Evolutionary conservation across 2,113 vertebrate species (phyloP).

Genomic region (Ochotona curzoniae): DNA sequence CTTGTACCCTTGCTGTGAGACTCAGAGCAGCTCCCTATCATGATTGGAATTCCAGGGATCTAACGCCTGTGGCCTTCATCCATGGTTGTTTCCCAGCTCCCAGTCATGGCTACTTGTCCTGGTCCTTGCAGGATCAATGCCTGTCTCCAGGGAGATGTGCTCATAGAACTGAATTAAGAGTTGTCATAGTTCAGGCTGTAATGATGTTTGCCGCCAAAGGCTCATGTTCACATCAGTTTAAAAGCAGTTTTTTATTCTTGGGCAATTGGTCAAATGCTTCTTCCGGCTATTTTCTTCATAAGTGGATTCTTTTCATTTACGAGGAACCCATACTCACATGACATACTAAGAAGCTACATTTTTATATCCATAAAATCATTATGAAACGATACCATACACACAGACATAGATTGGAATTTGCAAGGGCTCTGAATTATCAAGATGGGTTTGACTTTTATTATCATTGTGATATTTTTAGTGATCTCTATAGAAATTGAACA

Average conservation of each 20-base stretch:
- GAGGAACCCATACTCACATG: background rate
- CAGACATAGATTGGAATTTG: background rate
- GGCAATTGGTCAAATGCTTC: background rate
- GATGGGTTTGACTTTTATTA: conserved; percentile 60
- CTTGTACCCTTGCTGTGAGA: too few species aligned
- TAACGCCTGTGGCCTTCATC: background rate
- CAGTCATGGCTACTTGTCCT: background rate
- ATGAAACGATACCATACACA: background rate
- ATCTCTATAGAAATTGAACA: conserved; percentile 66
- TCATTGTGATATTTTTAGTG: conserved; percentile 61
- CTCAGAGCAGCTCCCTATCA: background rate
- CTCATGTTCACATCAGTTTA: background rate
- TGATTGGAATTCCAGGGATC: background rate
- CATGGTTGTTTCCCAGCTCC: background rate
- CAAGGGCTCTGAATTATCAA: conserved; percentile 10
- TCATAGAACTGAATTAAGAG: background rate
- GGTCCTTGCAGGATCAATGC: background rate
- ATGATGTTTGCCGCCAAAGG: background rate
- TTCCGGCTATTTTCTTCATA: background rate
- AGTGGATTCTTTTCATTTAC: background rate
- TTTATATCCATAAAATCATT: background rate
- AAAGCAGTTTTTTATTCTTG: background rate
- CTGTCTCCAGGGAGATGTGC: background rate
- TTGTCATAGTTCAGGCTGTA: background rate
- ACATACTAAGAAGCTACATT: background rate